Evolutionary conservation across 1,140 invertebrate genomes (phyloP), one percentile per base, ranked within the genome.

Genomic region (Thaumetopoea pityocampa): DNA sequence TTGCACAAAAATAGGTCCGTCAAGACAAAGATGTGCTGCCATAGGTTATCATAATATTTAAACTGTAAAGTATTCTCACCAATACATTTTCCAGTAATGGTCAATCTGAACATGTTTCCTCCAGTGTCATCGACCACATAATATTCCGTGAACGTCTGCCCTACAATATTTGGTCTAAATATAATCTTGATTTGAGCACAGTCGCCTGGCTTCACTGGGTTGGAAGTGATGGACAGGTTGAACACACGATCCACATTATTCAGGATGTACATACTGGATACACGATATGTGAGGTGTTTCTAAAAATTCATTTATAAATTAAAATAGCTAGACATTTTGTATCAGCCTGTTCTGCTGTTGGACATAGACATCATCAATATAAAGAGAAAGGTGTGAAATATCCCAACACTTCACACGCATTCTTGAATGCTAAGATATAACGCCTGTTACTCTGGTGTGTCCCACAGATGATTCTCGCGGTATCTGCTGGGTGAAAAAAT

Each of bases 61-160:
- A 5, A 2, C 3, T 14, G 4, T 19, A 23, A 15, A 6, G 15
- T 3, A 10, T 35, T 2, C 51, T 68, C 41, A 81, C 79, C 79
- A 41, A 62, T 74, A 35, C 68, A 71, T 48, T 60, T 72, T 24
- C 79, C 79, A 16, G 55, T 68, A n/a, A 76, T 51, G 17, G 70
- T 79, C 15, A 83, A 36, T 44, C 65, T 61, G 19, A 70, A 76
- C 37, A 41, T 51, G 51, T 71, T 71, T 3, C 70, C 72, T 18
- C 43, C 47, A 5, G 65, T 70, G 19, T 81, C 74, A 29, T 79
- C 77, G 12, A 83, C 46, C 3, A 81, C 38, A 28, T 65, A 83
- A 51, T 83, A 79, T 10, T 83, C 74, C 2, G 74, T 78, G 34
- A 65, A 81, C 2, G 67, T 64, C 28, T 79, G 74, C 0, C 62